phyloP scores from a whole-genome alignment of 2,113 vertebrate species.

The Dipodomys stephensi region DNA sequence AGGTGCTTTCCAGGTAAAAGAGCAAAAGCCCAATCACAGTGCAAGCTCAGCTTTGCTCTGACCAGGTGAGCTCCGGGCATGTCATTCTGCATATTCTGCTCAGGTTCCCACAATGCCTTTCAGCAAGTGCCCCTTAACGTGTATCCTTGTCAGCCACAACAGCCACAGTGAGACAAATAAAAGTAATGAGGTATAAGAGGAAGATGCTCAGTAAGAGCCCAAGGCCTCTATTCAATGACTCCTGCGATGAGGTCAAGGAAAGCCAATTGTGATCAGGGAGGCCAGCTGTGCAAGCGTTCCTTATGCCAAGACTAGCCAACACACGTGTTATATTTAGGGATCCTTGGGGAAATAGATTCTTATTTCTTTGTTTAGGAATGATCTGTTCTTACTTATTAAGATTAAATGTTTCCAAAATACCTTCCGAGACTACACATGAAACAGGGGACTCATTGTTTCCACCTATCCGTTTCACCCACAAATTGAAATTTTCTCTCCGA shows the following conservation, averaged over 20 bases:
- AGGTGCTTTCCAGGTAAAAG: neutral
- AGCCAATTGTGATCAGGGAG: neutral
- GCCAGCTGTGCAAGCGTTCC: neutral
- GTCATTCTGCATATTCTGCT: accelerated
- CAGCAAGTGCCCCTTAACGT: neutral
- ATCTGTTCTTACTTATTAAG: slow-evolving; percentile 41
- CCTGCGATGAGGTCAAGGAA: neutral
- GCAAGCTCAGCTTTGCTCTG: neutral
- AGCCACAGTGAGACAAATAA: neutral
- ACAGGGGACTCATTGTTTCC: slow-evolving; percentile 54
- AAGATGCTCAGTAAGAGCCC: neutral
- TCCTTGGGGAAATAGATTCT: neutral
- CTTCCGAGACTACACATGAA: slow-evolving; percentile 20
- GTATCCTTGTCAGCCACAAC: neutral
- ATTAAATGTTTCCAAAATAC: neutral
- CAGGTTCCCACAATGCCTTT: neutral
- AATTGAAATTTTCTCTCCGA: slow-evolving; percentile 14
- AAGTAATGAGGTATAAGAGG: neutral
- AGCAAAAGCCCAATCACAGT: neutral
- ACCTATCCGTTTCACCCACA: neutral
- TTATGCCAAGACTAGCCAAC: neutral
- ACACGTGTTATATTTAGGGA: neutral
- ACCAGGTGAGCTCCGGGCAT: too few relatives aligned
- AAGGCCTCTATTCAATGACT: neutral
- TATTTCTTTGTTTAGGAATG: slow-evolving; percentile 17